A percentile compares a stretch with the other conserved stretches of the same genome.
These are phyloP conservation scores for Mythimna vitellina DNA, from an alignment of 2,888 invertebrate species.

Conservation along the genomic window DNA sequence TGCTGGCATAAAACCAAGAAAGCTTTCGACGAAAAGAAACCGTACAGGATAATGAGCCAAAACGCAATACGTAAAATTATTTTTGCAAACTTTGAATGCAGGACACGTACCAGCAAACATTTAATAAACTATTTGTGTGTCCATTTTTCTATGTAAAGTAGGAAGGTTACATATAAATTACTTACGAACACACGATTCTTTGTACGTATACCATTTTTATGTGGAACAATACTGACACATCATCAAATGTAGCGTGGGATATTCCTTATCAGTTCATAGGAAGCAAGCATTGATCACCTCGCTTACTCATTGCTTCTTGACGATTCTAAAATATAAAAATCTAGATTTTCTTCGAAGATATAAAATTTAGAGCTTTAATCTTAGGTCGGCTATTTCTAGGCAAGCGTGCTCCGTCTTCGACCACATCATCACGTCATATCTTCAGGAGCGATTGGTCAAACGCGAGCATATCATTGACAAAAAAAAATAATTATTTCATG, in stretches of 20 bases:
- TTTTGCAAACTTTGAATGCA: constrained; percentile 48
- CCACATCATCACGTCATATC: too few relatives aligned
- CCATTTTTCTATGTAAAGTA: constrained; percentile 45
- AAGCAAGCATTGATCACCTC: constrained; percentile 23
- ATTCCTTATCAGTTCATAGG: background rate
- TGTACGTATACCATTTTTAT: constrained; percentile 4
- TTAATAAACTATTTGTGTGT: constrained; percentile 55
- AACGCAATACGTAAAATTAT: constrained; percentile 71
- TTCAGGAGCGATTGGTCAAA: too few relatives aligned
- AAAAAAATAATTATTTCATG: background rate
- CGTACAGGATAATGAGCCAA: constrained; percentile 76
- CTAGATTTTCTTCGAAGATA: background rate
- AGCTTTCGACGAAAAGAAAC: constrained; percentile 78
- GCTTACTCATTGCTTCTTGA: background rate
- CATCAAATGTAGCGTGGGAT: constrained; percentile 18
- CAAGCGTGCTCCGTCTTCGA: too few relatives aligned
- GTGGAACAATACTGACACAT: constrained; percentile 9
- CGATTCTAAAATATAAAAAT: background rate
- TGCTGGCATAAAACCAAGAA: constrained; percentile 80
- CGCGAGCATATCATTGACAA: too few relatives aligned
- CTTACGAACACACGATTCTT: constrained; percentile 10
- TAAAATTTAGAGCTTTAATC: too few relatives aligned
- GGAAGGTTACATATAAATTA: constrained; percentile 16
- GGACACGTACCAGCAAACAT: constrained; percentile 55
- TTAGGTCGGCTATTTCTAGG: too few relatives aligned